These are phyloP conservation scores for Eilema sororculum DNA, from an alignment of 2,888 invertebrate genomes.

Conservation along the genomic window DNA sequence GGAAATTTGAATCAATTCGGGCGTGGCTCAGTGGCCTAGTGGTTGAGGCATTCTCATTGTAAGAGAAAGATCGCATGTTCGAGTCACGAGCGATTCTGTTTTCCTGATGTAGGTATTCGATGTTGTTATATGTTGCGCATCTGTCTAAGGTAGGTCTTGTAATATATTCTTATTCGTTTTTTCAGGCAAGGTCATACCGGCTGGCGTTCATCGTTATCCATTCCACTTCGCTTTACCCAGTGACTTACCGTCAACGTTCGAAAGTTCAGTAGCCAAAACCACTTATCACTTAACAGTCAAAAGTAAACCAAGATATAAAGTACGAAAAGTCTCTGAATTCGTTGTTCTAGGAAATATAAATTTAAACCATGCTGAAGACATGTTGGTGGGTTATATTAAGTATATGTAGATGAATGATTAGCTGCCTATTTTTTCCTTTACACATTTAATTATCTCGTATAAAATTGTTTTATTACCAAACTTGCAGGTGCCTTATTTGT, in stretches of 20 bases:
- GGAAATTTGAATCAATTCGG: no score
- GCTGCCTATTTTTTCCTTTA: neutral
- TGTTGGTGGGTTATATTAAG: conserved; percentile 67
- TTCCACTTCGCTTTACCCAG: conserved; percentile 75
- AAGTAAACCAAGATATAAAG: conserved; percentile 63
- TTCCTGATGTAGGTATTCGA: no score
- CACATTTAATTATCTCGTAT: conserved; percentile 15
- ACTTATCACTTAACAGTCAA: conserved; percentile 69
- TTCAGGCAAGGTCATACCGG: conserved; percentile 64
- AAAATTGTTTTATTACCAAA: conserved; percentile 26
- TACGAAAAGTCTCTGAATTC: conserved; percentile 62
- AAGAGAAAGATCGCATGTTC: no score
- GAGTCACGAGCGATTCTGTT: no score
- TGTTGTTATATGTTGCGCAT: no score
- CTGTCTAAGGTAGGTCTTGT: no score
- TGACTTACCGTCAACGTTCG: conserved; percentile 74
- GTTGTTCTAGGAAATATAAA: conserved; percentile 68
- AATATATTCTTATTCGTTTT: neutral
- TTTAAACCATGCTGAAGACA: conserved; percentile 66
- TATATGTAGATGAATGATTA: neutral
- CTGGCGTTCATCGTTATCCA: conserved; percentile 69
- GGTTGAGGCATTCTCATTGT: no score
- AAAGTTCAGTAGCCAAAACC: conserved; percentile 72
- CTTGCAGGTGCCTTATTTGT: conserved; percentile 63
- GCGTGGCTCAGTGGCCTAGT: no score